These are phyloP conservation scores for Unio pictorum DNA, from an alignment of 2,888 invertebrate species.

Conservation along the genomic window DNA sequence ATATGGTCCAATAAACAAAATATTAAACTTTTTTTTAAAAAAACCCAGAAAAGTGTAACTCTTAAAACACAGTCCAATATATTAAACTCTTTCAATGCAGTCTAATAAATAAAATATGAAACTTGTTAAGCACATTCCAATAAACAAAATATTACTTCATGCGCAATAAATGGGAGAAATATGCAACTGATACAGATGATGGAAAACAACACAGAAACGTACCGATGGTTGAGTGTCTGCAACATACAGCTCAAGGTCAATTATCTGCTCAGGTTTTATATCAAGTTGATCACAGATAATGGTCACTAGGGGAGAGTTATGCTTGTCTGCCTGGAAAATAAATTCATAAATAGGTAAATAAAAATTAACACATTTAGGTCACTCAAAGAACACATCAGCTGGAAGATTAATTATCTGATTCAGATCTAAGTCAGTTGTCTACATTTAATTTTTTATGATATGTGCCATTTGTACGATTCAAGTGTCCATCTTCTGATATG, in stretches of 20 bases:
- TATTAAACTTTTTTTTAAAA: too few relatives aligned
- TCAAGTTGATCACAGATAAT: conserved; percentile 67
- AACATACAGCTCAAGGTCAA: conserved; percentile 74
- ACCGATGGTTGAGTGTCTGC: conserved; percentile 73
- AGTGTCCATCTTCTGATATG: too few relatives aligned
- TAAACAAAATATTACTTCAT: background rate
- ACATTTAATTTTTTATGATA: background rate
- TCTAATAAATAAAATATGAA: background rate
- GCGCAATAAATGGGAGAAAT: background rate
- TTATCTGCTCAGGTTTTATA: conserved; percentile 68
- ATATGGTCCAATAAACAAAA: background rate
- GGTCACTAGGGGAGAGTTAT: conserved; percentile 70
- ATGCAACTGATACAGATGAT: background rate
- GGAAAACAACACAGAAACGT: conserved; percentile 18
- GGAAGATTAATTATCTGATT: too few relatives aligned
- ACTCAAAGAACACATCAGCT: too few relatives aligned
- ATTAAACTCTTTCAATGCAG: too few relatives aligned
- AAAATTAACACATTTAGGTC: too few relatives aligned
- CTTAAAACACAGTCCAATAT: too few relatives aligned
- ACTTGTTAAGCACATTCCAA: background rate
- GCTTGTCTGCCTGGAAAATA: conserved; percentile 64
- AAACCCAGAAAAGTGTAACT: too few relatives aligned
- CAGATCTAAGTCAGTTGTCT: background rate
- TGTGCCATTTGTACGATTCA: too few relatives aligned
- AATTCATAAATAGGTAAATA: too few relatives aligned